These are phyloP conservation scores for Platysteira castanea DNA, from an alignment of 2,113 vertebrate species.

Conservation along the genomic window DNA sequence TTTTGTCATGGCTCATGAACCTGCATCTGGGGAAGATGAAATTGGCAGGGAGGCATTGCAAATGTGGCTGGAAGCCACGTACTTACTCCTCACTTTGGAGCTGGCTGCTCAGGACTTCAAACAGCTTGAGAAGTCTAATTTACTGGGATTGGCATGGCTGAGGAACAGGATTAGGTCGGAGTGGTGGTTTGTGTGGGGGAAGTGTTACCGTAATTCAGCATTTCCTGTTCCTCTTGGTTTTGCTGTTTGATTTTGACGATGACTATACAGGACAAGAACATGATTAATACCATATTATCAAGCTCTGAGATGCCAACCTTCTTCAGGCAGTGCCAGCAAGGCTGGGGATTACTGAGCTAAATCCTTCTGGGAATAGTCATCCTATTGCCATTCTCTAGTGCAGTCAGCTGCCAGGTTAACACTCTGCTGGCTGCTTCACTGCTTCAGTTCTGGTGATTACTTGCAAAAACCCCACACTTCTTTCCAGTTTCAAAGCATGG, in stretches of 20 bases:
- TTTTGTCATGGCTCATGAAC: slow-evolving; percentile 35
- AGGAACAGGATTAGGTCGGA: background rate
- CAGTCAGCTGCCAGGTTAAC: background rate
- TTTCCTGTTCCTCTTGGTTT: background rate
- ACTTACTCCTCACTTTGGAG: background rate
- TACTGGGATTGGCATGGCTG: background rate
- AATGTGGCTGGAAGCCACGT: background rate
- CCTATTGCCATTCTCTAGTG: background rate
- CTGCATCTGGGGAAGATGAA: background rate
- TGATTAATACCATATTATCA: background rate
- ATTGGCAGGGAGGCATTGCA: background rate
- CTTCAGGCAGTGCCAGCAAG: background rate
- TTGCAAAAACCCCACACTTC: background rate
- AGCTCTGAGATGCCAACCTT: background rate
- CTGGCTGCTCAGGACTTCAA: slow-evolving; percentile 12
- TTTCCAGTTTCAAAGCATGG: background rate
- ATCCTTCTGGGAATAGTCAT: background rate
- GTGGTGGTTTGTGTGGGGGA: background rate
- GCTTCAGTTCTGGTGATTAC: background rate
- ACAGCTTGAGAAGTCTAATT: background rate
- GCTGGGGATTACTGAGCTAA: background rate
- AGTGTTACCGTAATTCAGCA: slow-evolving; percentile 11
- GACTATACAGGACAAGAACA: background rate
- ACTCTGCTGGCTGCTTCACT: background rate
- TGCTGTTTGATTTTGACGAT: slow-evolving; percentile 9